Evolutionary conservation across 2,113 vertebrate species (phyloP), one percentile per base, ranked within the genome.

Genomic region (Hucho hucho): DNA sequence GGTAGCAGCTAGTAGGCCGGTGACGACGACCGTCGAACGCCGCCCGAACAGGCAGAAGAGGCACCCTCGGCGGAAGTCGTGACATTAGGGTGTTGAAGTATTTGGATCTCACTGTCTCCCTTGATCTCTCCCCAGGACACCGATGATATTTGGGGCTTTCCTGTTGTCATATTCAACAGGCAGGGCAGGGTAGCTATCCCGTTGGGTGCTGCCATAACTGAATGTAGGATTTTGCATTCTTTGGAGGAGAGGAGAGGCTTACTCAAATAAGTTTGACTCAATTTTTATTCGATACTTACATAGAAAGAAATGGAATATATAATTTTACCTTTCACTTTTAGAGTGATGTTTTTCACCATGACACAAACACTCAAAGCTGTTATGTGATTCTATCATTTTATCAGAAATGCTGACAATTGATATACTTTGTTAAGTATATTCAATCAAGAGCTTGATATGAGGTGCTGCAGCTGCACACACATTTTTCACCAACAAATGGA

Each of bases 241-340:
- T 69, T n/a, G 6, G 56, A 82, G 81, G 22, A 82, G 24, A 4
- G 9, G 4, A 72, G 24, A 61, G 28, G 24, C 25, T 14, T 6
- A 22, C 2, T 65, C 4, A 65, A 29, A 43, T 1, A 53, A 16
- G 49, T 4, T 53, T 53, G 0, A 53, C 16, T 64, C 22, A 29
- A 11, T 65, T 16, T 16, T 5, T 28, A 65, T 22, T 16, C 1
- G 2, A 65, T 2, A 43, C 12, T 1, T 22, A 28, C 28, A 28
- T 6, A 37, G 7, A 63, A 79, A 84, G n/a, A 81, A 16, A 3
- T 6, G 4, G 7, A 11, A 74, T 49, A 49, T 5, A 24, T 64
- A 3, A 13, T 49, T 37, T 82, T 84, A 89, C 90, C 78, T 87
- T 79, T 90, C 12, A 90, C 56, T 85, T 75, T 88, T 6, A 90